Base-by-base conservation (phyloP, 1,140 invertebrate species). In the Limonius californicus region DNA sequence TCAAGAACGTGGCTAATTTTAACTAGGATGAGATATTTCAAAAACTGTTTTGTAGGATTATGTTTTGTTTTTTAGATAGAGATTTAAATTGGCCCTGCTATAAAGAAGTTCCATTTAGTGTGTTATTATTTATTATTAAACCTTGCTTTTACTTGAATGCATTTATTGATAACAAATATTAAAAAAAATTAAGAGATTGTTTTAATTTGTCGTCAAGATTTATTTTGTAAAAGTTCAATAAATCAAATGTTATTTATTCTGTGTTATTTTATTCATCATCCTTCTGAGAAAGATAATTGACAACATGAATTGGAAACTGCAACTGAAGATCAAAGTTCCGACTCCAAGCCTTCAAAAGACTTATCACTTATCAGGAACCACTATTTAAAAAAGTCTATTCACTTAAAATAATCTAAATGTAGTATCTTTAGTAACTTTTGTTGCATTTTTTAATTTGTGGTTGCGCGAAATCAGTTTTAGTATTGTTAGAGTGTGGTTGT, bases 141-240 rank as follows among this genome's bases (percentile, higher is more conserved):
- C 16, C 2, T 50, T 50, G 45, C 45, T 50, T 50, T 50, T 50
- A 18, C 19, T 50, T 50, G 45, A 19, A 50, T 50, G 45, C 45
- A 50, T 50, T 50, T 50, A 50, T 50, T 50, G 19, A 50, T 50
- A 50, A 3, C n/a, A n/a, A 45, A 45, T 15, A 45, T 45, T n/a
- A 15, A 45, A 45, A 18, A 16, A 50, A 18, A 50, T 50, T 18
- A 19, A 50, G 11, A 14, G 14, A 8, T 19, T 50, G 45, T 50
- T 50, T 50, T 50, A 50, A 12, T 50, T 50, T 50, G 42, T 45
- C 42, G 35, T 39, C 35, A 39, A 50, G 20, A 50, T 50, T 50
- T 50, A 50, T 50, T 50, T 50, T 50, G 45, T 50, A 50, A 50
- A 50, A 7, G 15, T 18, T 18, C 16, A 50, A 50, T 50, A 50